phyloP scores from a whole-genome alignment of 2,113 vertebrate genomes.

The Amblyornis subalaris region DNA sequence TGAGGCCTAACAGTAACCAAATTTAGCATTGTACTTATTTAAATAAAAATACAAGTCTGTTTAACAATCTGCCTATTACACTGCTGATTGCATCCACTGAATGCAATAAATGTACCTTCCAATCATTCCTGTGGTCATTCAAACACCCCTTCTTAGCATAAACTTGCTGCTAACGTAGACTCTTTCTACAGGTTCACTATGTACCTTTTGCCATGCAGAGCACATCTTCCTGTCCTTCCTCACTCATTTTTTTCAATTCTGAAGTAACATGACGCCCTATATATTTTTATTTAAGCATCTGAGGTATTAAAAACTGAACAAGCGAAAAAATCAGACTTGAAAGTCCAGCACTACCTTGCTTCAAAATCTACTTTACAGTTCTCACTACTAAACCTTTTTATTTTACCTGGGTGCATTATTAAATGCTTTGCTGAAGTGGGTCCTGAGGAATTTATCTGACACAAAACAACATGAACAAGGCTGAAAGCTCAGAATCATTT shows the following conservation, averaged over 20 bases:
- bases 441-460: constrained; percentile 25
- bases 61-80: constrained; percentile 63
- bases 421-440: not conserved
- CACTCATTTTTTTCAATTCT: not conserved
- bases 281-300: not conserved
- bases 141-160: constrained; percentile 35
- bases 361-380: not conserved
- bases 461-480: not conserved
- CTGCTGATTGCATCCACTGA: constrained; percentile 58
- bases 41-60: constrained; percentile 53
- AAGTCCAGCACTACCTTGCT: not conserved
- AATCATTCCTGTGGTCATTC: constrained; percentile 50
- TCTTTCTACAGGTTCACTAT: constrained; percentile 10
- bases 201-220: not conserved
- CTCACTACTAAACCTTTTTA: not conserved
- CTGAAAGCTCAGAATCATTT: constrained; percentile 6
- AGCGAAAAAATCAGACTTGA: not conserved
- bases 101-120: constrained; percentile 66
- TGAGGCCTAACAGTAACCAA: constrained; percentile 51
- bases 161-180: constrained; percentile 14
- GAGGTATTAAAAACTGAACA: not conserved
- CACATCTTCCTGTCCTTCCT: not conserved
- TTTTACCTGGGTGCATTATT: not conserved
- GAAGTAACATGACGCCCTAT: not conserved
- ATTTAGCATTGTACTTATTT: constrained; percentile 65